Percentiles rank a stretch among this genome's conserved stretches.
These are phyloP conservation scores for Melanotaenia pygmaea DNA, from an alignment of 2,797 vertebrate genomes.

Conservation along the genomic window DNA sequence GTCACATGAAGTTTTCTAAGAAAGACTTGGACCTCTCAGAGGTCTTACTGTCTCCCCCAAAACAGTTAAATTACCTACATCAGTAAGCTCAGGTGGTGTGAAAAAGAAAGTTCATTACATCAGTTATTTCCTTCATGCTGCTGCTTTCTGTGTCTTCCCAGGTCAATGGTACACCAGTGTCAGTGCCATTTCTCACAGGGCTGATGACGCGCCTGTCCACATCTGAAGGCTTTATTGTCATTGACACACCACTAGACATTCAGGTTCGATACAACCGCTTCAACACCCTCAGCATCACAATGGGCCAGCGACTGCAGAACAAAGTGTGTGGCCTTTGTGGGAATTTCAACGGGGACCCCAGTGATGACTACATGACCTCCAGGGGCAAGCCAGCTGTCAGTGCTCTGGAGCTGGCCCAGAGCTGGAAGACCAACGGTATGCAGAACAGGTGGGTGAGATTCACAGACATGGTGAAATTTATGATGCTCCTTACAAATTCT, in stretches of 20 bases:
- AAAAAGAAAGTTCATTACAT: neutral
- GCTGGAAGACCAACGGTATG: conserved; percentile 99
- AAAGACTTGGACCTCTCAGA: neutral
- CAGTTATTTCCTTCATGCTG: neutral
- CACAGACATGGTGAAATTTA: neutral
- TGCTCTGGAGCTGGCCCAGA: conserved; percentile 94
- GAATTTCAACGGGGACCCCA: conserved; percentile 94
- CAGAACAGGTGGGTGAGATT: conserved; percentile 88
- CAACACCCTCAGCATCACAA: conserved; percentile 93
- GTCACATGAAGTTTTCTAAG: neutral
- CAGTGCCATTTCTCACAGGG: conserved; percentile 93
- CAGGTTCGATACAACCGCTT: conserved; percentile 95
- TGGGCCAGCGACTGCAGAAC: conserved; percentile 94
- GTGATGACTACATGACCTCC: conserved; percentile 93
- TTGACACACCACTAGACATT: conserved; percentile 96
- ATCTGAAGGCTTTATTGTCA: conserved; percentile 95
- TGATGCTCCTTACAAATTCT: neutral
- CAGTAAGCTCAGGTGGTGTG: fast-evolving
- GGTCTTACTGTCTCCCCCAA: neutral
- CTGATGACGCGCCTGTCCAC: conserved; percentile 94
- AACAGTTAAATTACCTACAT: fast-evolving
- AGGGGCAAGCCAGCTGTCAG: conserved; percentile 91
- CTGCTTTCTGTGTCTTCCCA: conserved; percentile 50
- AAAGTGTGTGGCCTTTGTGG: conserved; percentile 98
- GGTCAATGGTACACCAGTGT: conserved; percentile 96